Evolutionary conservation across 2,888 invertebrate species (phyloP).

Genomic region (Lycocerus yunnanus): DNA sequence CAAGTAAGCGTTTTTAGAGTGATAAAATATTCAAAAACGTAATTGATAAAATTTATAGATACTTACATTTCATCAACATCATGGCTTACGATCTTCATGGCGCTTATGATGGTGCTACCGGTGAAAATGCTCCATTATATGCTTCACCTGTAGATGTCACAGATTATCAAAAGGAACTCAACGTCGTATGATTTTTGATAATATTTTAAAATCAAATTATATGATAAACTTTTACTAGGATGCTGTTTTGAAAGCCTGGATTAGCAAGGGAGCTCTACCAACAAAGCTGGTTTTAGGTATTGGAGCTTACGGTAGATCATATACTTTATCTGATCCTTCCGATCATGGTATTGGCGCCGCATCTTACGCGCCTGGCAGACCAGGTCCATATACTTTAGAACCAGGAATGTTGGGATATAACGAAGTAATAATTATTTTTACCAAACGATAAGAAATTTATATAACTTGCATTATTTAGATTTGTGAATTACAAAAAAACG

Average conservation of each 20-base stretch:
- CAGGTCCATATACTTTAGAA: constrained; percentile 67
- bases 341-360: constrained; percentile 61
- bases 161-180: constrained; percentile 46
- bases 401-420: constrained; percentile 75
- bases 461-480: constrained; percentile 38
- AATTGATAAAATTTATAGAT: constrained; percentile 48
- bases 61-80: constrained; percentile 69
- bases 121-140: constrained; percentile 71
- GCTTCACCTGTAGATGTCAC: constrained; percentile 56
- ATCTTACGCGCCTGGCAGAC: constrained; percentile 61
- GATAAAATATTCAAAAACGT: neutral
- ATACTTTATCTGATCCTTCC: constrained; percentile 59
- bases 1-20: constrained; percentile 48
- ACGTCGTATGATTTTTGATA: constrained; percentile 53
- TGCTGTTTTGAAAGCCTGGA: constrained; percentile 59
- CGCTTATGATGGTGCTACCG: constrained; percentile 66
- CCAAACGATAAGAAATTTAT: neutral
- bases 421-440: constrained; percentile 59
- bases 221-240: constrained; percentile 47
- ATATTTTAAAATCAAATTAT: neutral
- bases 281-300: constrained; percentile 72
- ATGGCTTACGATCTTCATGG: constrained; percentile 80
- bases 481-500: constrained; percentile 40
- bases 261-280: constrained; percentile 61
- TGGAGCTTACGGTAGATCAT: constrained; percentile 73